phyloP scores from a whole-genome alignment of 2,113 vertebrate species.

The Centropus unirufus region DNA sequence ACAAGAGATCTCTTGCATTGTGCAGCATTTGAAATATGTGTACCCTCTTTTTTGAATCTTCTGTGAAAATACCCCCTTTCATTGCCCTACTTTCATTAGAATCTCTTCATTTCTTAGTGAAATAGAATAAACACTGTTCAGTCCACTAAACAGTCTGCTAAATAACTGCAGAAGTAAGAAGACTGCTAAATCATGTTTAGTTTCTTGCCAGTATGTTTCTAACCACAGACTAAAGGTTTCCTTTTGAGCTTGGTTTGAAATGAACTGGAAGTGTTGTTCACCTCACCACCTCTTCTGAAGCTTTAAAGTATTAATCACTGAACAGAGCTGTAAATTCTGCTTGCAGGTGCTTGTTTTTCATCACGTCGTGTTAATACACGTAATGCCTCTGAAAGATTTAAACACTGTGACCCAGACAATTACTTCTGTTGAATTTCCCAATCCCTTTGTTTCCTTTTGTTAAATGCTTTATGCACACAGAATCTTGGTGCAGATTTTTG shows the following conservation, averaged over 20 bases:
- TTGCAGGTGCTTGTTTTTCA: neutral
- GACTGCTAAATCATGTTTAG: neutral
- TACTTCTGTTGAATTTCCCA: neutral
- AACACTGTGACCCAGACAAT: neutral
- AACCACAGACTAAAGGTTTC: neutral
- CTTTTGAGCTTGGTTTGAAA: constrained; percentile 12
- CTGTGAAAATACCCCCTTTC: neutral
- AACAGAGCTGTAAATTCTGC: constrained; percentile 16
- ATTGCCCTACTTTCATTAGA: neutral
- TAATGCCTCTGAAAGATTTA: neutral
- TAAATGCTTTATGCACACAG: neutral
- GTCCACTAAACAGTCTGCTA: neutral
- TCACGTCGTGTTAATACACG: neutral
- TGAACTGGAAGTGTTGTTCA: constrained; percentile 10
- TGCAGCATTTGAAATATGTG: neutral
- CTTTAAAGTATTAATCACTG: neutral
- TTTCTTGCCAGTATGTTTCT: constrained; percentile 2
- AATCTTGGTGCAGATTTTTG: neutral
- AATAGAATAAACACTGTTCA: neutral
- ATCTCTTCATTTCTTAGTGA: neutral
- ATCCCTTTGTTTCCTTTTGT: neutral
- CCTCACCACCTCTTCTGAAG: constrained; percentile 2
- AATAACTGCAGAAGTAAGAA: neutral
- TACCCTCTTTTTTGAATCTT: neutral
- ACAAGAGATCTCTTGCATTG: neutral